phyloP scores from a whole-genome alignment of 2,888 invertebrate species.

The Eurois occulta region DNA sequence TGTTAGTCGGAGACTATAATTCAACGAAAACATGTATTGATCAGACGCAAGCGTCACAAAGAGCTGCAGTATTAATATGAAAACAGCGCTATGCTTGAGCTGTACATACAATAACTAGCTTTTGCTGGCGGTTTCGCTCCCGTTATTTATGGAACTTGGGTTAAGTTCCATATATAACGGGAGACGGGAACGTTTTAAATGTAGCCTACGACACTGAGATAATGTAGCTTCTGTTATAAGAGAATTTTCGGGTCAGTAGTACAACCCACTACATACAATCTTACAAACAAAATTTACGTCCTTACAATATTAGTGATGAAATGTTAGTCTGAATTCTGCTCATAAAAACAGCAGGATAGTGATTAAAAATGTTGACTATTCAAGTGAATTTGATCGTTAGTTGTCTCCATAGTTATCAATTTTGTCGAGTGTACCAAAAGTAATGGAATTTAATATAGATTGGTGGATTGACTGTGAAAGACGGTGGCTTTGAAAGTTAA shows the following conservation, averaged over 20 bases:
- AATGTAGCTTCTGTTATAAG: neutral
- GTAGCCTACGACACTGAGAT: neutral
- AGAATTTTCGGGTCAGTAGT: neutral
- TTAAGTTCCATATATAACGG: no score
- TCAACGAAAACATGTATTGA: neutral
- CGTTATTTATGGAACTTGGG: no score
- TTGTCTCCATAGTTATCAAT: conserved; percentile 15
- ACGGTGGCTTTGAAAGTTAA: conserved; percentile 6
- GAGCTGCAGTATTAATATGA: neutral
- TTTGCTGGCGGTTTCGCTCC: no score
- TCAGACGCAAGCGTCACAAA: neutral
- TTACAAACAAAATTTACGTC: neutral
- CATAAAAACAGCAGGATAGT: neutral
- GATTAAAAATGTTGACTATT: neutral
- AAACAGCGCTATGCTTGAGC: neutral
- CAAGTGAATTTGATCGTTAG: neutral
- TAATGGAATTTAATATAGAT: conserved; percentile 39
- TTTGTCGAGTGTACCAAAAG: conserved; percentile 43
- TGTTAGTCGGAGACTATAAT: neutral
- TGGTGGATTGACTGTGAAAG: neutral
- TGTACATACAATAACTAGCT: neutral
- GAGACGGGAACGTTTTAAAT: neutral
- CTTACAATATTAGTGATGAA: neutral
- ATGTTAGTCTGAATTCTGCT: neutral
- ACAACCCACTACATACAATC: neutral